Percentiles rank a stretch among this genome's conserved stretches.
phyloP scores from a whole-genome alignment of 2,113 vertebrate species.

The Labrus mixtus region DNA sequence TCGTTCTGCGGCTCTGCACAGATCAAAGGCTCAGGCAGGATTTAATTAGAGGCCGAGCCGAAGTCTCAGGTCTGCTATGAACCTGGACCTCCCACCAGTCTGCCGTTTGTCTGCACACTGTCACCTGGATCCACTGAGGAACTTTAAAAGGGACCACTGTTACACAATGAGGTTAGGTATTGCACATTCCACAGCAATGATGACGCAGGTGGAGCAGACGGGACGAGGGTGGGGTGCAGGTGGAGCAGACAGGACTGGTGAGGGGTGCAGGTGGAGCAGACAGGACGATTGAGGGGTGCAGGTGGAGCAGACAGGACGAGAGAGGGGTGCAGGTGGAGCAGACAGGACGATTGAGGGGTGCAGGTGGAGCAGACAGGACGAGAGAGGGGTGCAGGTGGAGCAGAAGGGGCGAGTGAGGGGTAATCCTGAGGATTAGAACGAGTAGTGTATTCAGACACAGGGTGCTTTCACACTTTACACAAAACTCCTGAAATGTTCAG shows the following conservation, averaged over 20 bases:
- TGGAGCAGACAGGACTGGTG: neutral
- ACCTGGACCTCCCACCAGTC: constrained; percentile 67
- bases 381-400: too few relatives aligned
- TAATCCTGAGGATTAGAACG: neutral
- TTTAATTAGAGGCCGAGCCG: constrained; percentile 76
- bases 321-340: too few relatives aligned
- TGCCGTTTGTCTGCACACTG: constrained; percentile 50
- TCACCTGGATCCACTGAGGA: constrained; percentile 59
- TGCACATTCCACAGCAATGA: constrained; percentile 24
- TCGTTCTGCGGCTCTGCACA: constrained; percentile 65
- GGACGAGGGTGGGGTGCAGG: neutral
- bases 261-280: neutral
- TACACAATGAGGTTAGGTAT: neutral
- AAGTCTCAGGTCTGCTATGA: constrained; percentile 62
- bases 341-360: too few relatives aligned
- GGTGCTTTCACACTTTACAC: too few relatives aligned
- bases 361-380: constrained; percentile 7
- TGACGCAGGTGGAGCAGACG: constrained; percentile 6
- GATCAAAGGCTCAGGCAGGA: constrained; percentile 75
- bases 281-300: neutral
- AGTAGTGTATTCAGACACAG: neutral
- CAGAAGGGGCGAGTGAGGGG: too few relatives aligned
- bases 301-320: constrained; percentile 3
- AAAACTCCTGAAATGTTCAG: too few relatives aligned
- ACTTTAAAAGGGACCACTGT: constrained; percentile 37